phyloP scores from a whole-genome alignment of 2,113 vertebrate genomes.

The Hyla sarda region DNA sequence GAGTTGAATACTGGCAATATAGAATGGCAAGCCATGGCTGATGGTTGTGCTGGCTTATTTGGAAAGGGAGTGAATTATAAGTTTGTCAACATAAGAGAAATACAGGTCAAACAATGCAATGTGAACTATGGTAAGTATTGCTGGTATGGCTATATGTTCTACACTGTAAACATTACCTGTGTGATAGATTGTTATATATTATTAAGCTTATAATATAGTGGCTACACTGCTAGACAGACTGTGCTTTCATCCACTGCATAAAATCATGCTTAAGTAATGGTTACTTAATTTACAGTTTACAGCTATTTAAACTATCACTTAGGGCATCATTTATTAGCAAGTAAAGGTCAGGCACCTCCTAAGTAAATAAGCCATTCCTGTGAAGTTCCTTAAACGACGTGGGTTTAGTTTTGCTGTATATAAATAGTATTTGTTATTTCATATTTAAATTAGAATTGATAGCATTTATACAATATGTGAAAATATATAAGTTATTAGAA shows the following conservation, averaged over 20 bases:
- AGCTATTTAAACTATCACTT: neutral
- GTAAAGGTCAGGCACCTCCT: neutral
- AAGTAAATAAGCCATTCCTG: neutral
- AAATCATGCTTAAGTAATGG: constrained; percentile 4
- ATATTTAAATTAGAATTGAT: too few species aligned
- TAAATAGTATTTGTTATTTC: neutral
- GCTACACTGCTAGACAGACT: neutral
- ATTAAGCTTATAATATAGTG: neutral
- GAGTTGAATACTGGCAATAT: too few species aligned
- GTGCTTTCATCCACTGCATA: neutral
- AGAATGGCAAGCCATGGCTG: too few species aligned
- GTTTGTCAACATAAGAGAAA: neutral
- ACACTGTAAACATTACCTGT: neutral
- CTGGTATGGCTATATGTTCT: neutral
- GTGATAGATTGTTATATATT: neutral
- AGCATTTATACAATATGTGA: too few species aligned
- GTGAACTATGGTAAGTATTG: neutral
- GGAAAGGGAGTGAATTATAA: too few species aligned
- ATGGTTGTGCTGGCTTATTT: too few species aligned
- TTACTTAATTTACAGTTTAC: neutral
- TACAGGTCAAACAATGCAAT: neutral
- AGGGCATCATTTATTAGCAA: neutral
- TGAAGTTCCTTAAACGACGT: neutral
- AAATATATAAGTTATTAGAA: too few species aligned
- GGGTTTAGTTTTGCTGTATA: neutral